Evolutionary conservation across 2,113 vertebrate genomes (phyloP).

Genomic region (Hypomesus transpacificus): DNA sequence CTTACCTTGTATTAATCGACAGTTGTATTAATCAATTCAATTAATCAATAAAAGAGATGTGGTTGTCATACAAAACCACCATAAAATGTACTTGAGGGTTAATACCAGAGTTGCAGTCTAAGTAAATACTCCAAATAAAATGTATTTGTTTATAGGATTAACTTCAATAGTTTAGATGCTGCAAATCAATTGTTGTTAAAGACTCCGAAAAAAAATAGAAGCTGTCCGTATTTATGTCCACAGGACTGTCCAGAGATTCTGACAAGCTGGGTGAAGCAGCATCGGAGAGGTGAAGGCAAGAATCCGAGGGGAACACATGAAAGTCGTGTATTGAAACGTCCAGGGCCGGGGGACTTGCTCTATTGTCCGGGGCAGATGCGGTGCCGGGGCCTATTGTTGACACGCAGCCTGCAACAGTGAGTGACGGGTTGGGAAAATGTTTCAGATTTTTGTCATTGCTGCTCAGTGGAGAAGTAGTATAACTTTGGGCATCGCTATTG

Average conservation of each 20-base stretch:
- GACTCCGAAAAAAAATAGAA: constrained; percentile 99
- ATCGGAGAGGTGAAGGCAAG: constrained; percentile 95
- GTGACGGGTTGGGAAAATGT: constrained; percentile 98
- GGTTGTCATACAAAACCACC: constrained; percentile 67
- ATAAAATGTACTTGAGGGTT: constrained; percentile 40
- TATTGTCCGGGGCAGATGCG: constrained; percentile 96
- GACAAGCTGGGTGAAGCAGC: constrained; percentile 93
- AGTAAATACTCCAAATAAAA: constrained; percentile 22
- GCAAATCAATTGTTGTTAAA: constrained; percentile 95
- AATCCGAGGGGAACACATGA: constrained; percentile 93
- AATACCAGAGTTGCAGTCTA: constrained; percentile 73
- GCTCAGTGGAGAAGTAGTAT: constrained; percentile 87
- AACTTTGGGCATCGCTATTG: constrained; percentile 88
- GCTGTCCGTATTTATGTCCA: constrained; percentile 92
- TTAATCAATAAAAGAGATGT: constrained; percentile 72
- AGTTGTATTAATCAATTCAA: constrained; percentile 51
- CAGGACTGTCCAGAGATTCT: constrained; percentile 91
- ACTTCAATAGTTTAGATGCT: constrained; percentile 92
- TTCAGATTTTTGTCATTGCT: constrained; percentile 99
- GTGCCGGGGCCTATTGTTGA: constrained; percentile 96
- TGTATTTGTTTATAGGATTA: constrained; percentile 64
- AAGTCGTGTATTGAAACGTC: constrained; percentile 97
- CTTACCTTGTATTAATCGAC: constrained; percentile 73
- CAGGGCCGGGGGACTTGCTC: constrained; percentile 89
- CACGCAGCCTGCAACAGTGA: constrained; percentile 95